These are phyloP conservation scores for Corydoras sp. DNA, from an alignment of 2,113 vertebrate species.

Conservation along the genomic window DNA sequence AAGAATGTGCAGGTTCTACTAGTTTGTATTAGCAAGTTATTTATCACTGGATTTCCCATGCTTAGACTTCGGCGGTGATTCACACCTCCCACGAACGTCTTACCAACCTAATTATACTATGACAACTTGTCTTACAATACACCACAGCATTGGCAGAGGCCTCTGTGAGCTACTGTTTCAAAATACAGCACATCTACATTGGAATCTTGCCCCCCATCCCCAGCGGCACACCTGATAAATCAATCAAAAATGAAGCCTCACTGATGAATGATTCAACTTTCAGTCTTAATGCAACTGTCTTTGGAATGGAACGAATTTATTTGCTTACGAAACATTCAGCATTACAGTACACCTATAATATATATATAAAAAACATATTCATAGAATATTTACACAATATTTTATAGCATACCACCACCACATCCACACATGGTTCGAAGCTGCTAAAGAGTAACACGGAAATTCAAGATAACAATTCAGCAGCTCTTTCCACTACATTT, in stretches of 20 bases:
- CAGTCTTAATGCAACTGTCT: neutral
- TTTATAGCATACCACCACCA: no score
- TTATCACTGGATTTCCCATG: conserved; percentile 56
- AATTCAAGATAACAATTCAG: no score
- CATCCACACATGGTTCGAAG: no score
- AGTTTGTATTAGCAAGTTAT: conserved; percentile 40
- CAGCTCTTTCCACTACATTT: no score
- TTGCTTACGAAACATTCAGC: neutral
- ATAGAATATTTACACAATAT: no score
- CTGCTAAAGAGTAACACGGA: no score
- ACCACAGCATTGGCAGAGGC: neutral
- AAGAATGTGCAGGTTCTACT: neutral
- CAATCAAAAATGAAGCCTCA: no score
- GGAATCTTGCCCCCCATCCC: no score
- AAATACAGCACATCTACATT: no score
- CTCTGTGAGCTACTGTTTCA: neutral
- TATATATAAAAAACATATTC: no score
- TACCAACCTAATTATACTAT: neutral
- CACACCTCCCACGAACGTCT: conserved; percentile 10
- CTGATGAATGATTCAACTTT: no score
- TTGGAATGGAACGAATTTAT: neutral
- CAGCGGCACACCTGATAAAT: no score
- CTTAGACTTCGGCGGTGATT: conserved; percentile 52
- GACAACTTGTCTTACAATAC: neutral
- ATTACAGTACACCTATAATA: neutral